phyloP scores from a whole-genome alignment of 2,113 vertebrate species.

The Sterna hirundo region DNA sequence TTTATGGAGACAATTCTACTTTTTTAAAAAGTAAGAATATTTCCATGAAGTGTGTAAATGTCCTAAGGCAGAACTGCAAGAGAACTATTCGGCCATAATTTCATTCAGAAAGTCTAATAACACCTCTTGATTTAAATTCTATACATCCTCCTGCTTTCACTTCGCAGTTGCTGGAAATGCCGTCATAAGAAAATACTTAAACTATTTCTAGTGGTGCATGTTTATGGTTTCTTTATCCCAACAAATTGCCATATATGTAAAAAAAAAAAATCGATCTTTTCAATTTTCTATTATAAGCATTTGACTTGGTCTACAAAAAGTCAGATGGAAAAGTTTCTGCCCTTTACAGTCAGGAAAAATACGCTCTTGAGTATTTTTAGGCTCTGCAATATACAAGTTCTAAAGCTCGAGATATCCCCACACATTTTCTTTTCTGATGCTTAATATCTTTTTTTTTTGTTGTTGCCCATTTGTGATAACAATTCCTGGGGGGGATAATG shows the following conservation, averaged over 20 bases:
- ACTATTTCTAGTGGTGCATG: neutral
- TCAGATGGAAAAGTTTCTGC: neutral
- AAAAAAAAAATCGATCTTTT: neutral
- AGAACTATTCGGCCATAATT: neutral
- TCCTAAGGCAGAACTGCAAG: neutral
- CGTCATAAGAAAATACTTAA: neutral
- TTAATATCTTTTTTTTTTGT: neutral
- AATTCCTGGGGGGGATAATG: neutral
- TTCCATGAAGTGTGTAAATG: neutral
- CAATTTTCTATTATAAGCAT: neutral
- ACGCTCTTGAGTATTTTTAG: neutral
- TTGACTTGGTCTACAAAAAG: neutral
- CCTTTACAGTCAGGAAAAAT: neutral
- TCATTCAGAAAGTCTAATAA: neutral
- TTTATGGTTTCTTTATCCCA: neutral
- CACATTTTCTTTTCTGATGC: neutral
- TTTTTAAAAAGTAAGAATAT: neutral
- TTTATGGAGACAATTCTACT: neutral
- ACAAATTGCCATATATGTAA: neutral
- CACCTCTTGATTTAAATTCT: neutral
- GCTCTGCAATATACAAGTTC: neutral
- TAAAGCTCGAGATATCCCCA: neutral
- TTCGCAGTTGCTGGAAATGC: slow-evolving; percentile 45
- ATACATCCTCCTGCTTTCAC: neutral
- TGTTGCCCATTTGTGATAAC: neutral